A percentile compares a stretch with the other conserved stretches of the same genome.
phyloP scores from a whole-genome alignment of 2,888 invertebrate species.

The Ormyrus pomaceus region DNA sequence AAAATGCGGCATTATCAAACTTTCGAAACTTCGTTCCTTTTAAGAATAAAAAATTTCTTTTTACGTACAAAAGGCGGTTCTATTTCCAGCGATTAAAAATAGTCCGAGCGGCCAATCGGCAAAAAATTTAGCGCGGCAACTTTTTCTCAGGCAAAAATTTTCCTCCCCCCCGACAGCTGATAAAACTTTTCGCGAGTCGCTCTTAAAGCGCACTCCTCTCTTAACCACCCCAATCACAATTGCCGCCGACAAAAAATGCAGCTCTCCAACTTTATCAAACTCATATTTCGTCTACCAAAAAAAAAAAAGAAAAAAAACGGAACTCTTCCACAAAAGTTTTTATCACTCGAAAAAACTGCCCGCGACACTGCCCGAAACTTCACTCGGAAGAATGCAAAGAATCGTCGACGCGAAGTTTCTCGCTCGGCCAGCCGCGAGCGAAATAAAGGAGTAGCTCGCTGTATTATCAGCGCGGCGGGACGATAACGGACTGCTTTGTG shows the following conservation, averaged over 20 bases:
- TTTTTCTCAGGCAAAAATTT: not conserved
- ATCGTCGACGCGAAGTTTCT: not conserved
- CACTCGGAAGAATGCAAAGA: not conserved
- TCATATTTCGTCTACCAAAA: not conserved
- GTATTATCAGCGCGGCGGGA: too few relatives aligned
- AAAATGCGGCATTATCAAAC: too few relatives aligned
- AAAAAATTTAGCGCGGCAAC: not conserved
- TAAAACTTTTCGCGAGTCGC: slow-evolving; percentile 20
- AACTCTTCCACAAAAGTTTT: slow-evolving; percentile 22
- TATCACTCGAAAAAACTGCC: slow-evolving; percentile 4
- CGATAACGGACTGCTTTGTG: too few relatives aligned
- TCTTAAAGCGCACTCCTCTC: not conserved
- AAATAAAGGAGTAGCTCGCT: not conserved
- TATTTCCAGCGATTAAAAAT: too few relatives aligned
- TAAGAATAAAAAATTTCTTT: too few relatives aligned
- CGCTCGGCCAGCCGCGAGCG: not conserved
- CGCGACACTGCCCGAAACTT: not conserved
- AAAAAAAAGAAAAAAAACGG: not conserved
- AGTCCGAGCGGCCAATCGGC: too few relatives aligned
- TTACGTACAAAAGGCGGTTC: too few relatives aligned
- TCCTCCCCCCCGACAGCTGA: not conserved
- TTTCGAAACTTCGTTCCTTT: too few relatives aligned
- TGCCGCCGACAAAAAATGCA: not conserved
- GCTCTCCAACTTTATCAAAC: slow-evolving; percentile 4
- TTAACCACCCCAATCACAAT: slow-evolving; percentile 10